A percentile compares a stretch with the other conserved stretches of the same genome.
Evolutionary conservation across 37 sponge, comb jelly and placozoan genomes (phyloP).

Genomic region (Aphrocallistes beatrix): DNA sequence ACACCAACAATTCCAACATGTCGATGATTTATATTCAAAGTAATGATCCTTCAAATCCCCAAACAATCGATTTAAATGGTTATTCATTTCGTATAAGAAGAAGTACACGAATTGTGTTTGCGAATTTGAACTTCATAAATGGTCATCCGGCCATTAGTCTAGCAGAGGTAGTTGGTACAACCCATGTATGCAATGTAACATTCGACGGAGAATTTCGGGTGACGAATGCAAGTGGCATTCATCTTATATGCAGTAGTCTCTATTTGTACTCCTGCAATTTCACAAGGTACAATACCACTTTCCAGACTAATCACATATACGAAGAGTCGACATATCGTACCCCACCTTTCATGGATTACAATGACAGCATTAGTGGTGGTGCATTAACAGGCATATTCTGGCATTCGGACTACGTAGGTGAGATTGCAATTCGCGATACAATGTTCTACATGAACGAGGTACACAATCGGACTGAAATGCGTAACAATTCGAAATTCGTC

Average conservation of each 20-base stretch:
- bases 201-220: background rate
- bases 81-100: background rate
- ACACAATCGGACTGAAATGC: background rate
- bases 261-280: background rate
- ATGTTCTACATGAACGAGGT: background rate
- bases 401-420: background rate
- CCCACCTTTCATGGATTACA: background rate
- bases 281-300: background rate
- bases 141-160: background rate
- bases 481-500: background rate
- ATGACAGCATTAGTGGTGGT: conserved; percentile 2
- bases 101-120: background rate
- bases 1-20: background rate
- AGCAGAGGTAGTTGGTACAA: background rate
- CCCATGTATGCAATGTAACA: background rate
- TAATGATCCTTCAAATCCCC: background rate
- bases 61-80: background rate
- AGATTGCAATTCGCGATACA: background rate
- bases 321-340: background rate
- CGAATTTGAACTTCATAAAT: background rate
- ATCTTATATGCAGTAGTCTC: background rate
- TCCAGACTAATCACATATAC: background rate
- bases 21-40: background rate
- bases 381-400: conserved; percentile 8
- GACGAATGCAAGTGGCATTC: background rate